phyloP scores from a whole-genome alignment of 2,888 invertebrate species.

The Asteroscopus sphinx region DNA sequence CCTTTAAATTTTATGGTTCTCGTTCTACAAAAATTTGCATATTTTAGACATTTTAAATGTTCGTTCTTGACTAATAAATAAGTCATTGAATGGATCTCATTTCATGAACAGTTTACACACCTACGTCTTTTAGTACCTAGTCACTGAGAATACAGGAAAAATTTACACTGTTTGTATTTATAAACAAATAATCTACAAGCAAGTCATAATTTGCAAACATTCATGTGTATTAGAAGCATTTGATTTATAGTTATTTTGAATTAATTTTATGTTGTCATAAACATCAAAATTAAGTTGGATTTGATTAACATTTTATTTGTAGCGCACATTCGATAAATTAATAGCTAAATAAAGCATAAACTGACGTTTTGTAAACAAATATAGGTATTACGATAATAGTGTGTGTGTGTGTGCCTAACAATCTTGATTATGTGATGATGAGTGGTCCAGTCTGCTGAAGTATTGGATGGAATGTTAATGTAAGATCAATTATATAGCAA shows the following conservation, averaged over 20 bases:
- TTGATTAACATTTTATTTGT: conserved; percentile 51
- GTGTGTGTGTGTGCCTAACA: conserved; percentile 28
- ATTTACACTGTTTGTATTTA: conserved; percentile 34
- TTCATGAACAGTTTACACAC: conserved; percentile 16
- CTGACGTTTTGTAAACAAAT: conserved; percentile 42
- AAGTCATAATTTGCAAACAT: conserved; percentile 35
- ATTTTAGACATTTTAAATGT: conserved; percentile 35
- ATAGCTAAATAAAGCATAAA: conserved; percentile 37
- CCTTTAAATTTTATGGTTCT: conserved; percentile 45
- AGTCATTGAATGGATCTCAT: conserved; percentile 15
- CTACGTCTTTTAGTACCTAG: conserved; percentile 16
- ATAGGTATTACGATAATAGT: too few relatives aligned
- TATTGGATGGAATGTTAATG: background rate
- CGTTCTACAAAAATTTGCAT: conserved; percentile 40
- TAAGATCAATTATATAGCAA: conserved; percentile 10
- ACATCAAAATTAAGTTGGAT: conserved; percentile 38
- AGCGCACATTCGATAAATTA: conserved; percentile 42
- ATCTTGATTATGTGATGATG: conserved; percentile 22
- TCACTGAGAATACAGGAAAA: conserved; percentile 34
- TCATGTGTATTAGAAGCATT: conserved; percentile 42
- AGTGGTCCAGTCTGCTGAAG: conserved; percentile 10
- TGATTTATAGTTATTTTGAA: conserved; percentile 48
- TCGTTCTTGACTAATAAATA: conserved; percentile 20
- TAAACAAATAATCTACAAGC: conserved; percentile 45
- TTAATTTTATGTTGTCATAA: conserved; percentile 54